Conservation (phyloP, 2,113 vertebrate genomes). For the Holacanthus passer region DNA sequence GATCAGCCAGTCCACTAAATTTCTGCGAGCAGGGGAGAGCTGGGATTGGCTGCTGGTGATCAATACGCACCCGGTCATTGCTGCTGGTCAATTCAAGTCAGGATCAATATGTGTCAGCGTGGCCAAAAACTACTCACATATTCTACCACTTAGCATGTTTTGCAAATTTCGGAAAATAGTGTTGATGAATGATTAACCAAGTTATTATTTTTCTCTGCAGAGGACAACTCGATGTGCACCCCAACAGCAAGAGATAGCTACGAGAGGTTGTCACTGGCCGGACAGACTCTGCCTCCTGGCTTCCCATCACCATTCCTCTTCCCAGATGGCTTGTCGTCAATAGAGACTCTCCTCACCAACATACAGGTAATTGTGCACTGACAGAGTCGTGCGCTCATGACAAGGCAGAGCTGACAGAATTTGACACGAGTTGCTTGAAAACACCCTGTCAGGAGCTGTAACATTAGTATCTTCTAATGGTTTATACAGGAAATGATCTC, state of each 20-base stretch:
- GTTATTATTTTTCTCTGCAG: slow-evolving; percentile 81
- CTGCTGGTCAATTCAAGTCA: slow-evolving; percentile 72
- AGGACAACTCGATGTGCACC: slow-evolving; percentile 96
- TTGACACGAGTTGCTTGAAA: neutral
- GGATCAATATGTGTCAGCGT: slow-evolving; percentile 59
- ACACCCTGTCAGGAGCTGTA: neutral
- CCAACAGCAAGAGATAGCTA: slow-evolving; percentile 98
- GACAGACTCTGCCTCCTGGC: slow-evolving; percentile 94
- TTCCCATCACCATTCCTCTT: slow-evolving; percentile 99
- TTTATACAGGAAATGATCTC: neutral
- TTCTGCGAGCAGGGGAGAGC: slow-evolving; percentile 67
- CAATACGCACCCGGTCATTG: slow-evolving; percentile 40
- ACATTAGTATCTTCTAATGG: neutral
- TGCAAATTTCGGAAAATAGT: neutral
- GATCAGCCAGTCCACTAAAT: slow-evolving; percentile 57
- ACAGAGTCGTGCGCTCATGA: neutral
- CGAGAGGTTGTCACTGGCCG: slow-evolving; percentile 95
- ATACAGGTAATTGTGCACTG: slow-evolving; percentile 85
- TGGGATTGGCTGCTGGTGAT: slow-evolving; percentile 47
- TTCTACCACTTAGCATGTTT: neutral
- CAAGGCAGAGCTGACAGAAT: no score
- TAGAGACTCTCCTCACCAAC: slow-evolving; percentile 99
- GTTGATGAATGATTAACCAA: neutral
- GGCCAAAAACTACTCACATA: slow-evolving; percentile 6
- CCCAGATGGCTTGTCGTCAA: slow-evolving; percentile 97